These are phyloP conservation scores for Anagyrus pseudococci DNA, from an alignment of 2,888 invertebrate genomes.

Conservation along the genomic window DNA sequence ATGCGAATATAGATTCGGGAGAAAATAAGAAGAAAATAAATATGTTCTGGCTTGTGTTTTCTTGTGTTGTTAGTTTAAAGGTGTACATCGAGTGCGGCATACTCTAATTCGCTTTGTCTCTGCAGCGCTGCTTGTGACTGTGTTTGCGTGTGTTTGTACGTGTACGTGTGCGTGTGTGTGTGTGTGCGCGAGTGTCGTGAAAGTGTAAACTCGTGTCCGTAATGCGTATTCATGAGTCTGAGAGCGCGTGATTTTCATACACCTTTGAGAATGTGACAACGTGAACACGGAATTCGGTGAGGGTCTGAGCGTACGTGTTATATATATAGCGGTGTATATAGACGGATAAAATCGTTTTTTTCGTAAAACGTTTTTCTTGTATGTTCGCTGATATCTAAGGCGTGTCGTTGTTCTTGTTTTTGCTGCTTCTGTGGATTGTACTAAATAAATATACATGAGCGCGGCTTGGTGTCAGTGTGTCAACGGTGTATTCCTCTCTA, in stretches of 20 bases:
- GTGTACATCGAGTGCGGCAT: conserved; percentile 27
- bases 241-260: too few relatives aligned
- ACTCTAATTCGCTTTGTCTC: conserved; percentile 18
- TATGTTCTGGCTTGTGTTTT: conserved; percentile 16
- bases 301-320: too few relatives aligned
- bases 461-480: conserved; percentile 24
- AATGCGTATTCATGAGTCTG: too few relatives aligned
- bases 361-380: background rate
- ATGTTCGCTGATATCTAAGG: conserved; percentile 6
- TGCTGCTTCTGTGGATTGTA: conserved; percentile 17
- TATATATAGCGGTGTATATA: too few relatives aligned
- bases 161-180: conserved; percentile 6
- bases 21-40: background rate
- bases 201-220: too few relatives aligned
- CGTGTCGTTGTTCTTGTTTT: too few relatives aligned
- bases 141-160: conserved; percentile 6
- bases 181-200: too few relatives aligned
- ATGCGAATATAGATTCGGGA: too few relatives aligned
- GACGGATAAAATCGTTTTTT: too few relatives aligned
- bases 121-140: conserved; percentile 14
- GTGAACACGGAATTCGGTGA: too few relatives aligned
- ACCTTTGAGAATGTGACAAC: too few relatives aligned
- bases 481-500: conserved; percentile 9
- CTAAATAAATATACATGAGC: conserved; percentile 17
- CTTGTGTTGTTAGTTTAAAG: conserved; percentile 12